Evolutionary conservation across 2,888 invertebrate genomes (phyloP).

Genomic region (Acleris sparsana): DNA sequence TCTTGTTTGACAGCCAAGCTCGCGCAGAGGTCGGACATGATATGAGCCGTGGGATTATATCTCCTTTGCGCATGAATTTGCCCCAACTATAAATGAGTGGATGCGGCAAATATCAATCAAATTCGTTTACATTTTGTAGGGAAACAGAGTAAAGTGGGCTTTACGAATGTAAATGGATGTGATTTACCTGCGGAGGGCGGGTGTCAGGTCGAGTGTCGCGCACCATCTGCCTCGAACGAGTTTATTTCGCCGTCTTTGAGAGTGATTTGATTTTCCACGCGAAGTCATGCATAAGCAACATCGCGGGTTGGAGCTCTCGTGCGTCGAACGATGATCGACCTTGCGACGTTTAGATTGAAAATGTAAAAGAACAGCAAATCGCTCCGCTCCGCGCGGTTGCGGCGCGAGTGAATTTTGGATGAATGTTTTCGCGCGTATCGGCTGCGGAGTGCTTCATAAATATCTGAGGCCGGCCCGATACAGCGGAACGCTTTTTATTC

Average conservation of each 20-base stretch:
- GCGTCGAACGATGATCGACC: not conserved
- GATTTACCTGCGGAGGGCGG: not conserved
- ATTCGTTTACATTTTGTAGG: too few relatives aligned
- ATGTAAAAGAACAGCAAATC: constrained; percentile 13
- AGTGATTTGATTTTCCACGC: not conserved
- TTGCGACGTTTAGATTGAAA: constrained; percentile 1
- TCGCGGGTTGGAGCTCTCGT: not conserved
- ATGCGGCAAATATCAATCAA: too few relatives aligned
- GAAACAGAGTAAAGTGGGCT: not conserved
- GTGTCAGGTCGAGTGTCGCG: not conserved
- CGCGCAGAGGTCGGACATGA: too few relatives aligned
- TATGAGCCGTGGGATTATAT: too few relatives aligned
- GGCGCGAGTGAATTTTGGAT: constrained; percentile 29
- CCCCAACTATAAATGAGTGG: too few relatives aligned
- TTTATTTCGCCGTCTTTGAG: too few relatives aligned
- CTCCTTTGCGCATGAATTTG: too few relatives aligned
- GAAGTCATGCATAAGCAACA: constrained; percentile 10
- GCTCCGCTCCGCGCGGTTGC: constrained; percentile 31
- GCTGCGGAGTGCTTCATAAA: constrained; percentile 62
- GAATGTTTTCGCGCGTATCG: constrained; percentile 39
- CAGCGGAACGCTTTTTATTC: constrained; percentile 45
- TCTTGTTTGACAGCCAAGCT: too few relatives aligned
- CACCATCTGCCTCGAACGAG: not conserved
- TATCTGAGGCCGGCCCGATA: constrained; percentile 56
- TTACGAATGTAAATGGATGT: not conserved